Conservation (phyloP, 2,113 vertebrate genomes). For the Accipiter cooperii region DNA sequence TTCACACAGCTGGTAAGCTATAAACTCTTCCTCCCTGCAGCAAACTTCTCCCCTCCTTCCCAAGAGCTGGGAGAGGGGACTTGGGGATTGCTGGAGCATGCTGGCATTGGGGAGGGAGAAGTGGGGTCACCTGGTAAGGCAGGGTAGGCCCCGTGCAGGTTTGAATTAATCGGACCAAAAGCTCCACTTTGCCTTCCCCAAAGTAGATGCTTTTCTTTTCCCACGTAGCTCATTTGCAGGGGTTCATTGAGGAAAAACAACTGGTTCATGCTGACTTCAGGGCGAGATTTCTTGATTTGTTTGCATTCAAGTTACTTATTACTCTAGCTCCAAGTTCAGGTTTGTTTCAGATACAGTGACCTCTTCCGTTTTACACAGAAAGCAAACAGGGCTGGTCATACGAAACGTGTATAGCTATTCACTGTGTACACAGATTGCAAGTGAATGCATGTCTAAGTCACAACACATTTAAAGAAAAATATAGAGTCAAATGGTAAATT, state of each 20-base stretch:
- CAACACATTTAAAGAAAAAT: not conserved
- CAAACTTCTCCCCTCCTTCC: not conserved
- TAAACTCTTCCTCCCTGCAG: not conserved
- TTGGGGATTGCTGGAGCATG: not conserved
- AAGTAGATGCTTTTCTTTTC: not conserved
- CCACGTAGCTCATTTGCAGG: not conserved
- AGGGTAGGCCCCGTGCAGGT: not conserved
- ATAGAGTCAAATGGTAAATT: not conserved
- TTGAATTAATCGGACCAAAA: not conserved
- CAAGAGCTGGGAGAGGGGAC: not conserved
- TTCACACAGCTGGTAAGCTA: constrained; percentile 34
- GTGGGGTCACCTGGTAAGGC: not conserved
- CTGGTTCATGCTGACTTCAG: not conserved
- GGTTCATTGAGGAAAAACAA: not conserved
- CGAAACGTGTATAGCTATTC: not conserved
- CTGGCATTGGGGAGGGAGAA: not conserved
- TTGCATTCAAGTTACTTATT: constrained; percentile 1
- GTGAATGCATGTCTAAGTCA: not conserved
- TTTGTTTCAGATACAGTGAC: constrained; percentile 12
- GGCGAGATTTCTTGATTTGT: not conserved
- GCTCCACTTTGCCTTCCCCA: not conserved
- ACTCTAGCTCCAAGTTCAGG: not conserved
- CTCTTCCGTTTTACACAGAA: not conserved
- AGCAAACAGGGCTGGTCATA: not conserved
- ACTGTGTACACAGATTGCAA: not conserved